Percentiles rank a stretch among this genome's conserved stretches.
These are phyloP conservation scores for Buceros bicornis DNA, from an alignment of 2,797 vertebrate species.

Conservation along the genomic window DNA sequence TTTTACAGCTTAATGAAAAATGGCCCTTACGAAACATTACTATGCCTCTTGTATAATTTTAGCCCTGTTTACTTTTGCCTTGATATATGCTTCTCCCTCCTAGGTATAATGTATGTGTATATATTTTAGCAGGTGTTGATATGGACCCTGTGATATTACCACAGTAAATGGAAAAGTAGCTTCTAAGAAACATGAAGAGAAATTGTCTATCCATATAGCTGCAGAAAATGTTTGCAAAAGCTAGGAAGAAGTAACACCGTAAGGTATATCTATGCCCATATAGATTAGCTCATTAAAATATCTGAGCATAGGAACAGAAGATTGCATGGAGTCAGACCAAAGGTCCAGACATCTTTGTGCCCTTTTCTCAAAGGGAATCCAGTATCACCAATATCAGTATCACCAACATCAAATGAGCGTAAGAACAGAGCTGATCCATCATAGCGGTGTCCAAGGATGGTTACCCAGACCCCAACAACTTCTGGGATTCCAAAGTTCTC, in stretches of 20 bases:
- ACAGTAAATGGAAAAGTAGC: not conserved
- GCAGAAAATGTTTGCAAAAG: not conserved
- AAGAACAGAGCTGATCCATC: not conserved
- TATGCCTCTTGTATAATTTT: not conserved
- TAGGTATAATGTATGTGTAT: not conserved
- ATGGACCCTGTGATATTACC: not conserved
- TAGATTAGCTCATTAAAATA: not conserved
- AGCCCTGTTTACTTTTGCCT: not conserved
- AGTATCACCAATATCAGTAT: too few species aligned
- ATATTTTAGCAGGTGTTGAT: not conserved
- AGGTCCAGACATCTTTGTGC: not conserved
- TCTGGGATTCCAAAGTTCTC: not conserved
- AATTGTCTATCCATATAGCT: not conserved
- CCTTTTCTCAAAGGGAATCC: not conserved
- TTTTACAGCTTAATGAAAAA: not conserved
- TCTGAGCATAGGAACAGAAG: not conserved
- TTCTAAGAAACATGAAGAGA: not conserved
- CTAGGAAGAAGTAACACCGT: not conserved
- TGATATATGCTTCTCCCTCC: not conserved
- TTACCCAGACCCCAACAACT: not conserved
- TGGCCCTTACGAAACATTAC: not conserved
- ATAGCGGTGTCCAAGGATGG: not conserved
- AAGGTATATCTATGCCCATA: not conserved
- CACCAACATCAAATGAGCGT: not conserved
- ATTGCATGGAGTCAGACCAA: not conserved